Conservation (phyloP, 1,140 invertebrate genomes). For the Apis florea region DNA sequence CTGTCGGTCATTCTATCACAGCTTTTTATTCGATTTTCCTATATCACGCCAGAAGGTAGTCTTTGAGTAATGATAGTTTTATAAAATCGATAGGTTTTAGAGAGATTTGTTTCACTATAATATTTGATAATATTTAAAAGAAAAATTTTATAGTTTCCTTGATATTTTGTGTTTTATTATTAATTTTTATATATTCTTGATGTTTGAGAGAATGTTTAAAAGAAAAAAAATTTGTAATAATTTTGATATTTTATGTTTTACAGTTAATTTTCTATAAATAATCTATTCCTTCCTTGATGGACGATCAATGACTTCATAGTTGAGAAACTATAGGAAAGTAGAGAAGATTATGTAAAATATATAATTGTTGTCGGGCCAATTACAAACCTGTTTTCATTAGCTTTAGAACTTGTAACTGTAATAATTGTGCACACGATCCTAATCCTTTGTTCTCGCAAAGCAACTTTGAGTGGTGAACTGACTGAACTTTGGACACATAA, state of each 20-base stretch:
- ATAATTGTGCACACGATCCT: slow-evolving; percentile 27
- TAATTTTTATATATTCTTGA: too few relatives aligned
- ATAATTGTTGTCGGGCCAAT: slow-evolving; percentile 31
- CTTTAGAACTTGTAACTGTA: slow-evolving; percentile 28
- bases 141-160: not conserved
- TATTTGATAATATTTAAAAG: not conserved
- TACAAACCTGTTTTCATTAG: slow-evolving; percentile 48
- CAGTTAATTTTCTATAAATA: too few relatives aligned
- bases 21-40: slow-evolving; percentile 50
- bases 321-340: not conserved
- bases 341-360: slow-evolving; percentile 15
- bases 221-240: too few relatives aligned
- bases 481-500: slow-evolving; percentile 22
- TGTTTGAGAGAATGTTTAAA: too few relatives aligned
- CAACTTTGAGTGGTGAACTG: slow-evolving; percentile 39
- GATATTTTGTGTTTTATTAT: too few relatives aligned
- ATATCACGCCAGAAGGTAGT: slow-evolving; percentile 39
- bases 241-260: too few relatives aligned
- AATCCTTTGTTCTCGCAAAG: slow-evolving; percentile 47
- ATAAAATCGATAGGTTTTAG: slow-evolving; percentile 36
- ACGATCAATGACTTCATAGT: not conserved
- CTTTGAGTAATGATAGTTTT: slow-evolving; percentile 51
- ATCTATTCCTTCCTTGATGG: too few relatives aligned
- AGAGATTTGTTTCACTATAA: not conserved
- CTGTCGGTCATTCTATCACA: slow-evolving; percentile 51